These are phyloP conservation scores for Toxonevra muliebris DNA, from an alignment of 2,888 invertebrate species.

Conservation along the genomic window DNA sequence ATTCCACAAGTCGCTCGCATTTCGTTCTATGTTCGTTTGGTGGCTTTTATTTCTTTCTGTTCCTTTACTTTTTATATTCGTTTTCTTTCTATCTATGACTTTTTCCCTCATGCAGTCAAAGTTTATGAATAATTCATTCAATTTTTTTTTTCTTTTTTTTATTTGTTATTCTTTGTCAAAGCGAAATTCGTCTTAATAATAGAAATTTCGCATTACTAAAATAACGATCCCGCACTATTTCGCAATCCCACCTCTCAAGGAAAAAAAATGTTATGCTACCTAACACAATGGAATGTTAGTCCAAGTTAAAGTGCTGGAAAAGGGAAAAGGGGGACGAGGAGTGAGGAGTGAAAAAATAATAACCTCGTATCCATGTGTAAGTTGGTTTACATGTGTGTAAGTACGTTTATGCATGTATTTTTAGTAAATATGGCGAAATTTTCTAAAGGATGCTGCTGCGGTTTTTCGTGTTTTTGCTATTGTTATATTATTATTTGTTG, in stretches of 20 bases:
- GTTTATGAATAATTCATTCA: constrained; percentile 27
- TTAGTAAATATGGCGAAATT: no score
- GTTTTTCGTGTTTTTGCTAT: neutral
- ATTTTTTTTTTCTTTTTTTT: constrained; percentile 1
- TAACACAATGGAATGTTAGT: no score
- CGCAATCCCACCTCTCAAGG: no score
- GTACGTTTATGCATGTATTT: no score
- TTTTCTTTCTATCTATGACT: neutral
- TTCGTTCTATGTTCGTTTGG: neutral
- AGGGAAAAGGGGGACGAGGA: no score
- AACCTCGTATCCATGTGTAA: no score
- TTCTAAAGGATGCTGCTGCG: neutral
- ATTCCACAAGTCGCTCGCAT: neutral
- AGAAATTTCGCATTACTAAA: constrained; percentile 9
- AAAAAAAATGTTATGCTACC: no score
- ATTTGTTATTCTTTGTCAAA: neutral
- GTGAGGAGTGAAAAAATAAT: no score
- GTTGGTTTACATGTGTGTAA: no score
- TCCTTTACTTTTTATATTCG: neutral
- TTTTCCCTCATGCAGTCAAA: constrained; percentile 4
- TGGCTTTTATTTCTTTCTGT: neutral
- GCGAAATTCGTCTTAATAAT: constrained; percentile 20
- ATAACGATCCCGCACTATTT: neutral
- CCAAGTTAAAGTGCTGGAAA: no score
- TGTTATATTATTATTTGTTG: neutral